These are phyloP conservation scores for Tetramorium alpestre DNA, from an alignment of 1,140 invertebrate genomes.

Conservation along the genomic window DNA sequence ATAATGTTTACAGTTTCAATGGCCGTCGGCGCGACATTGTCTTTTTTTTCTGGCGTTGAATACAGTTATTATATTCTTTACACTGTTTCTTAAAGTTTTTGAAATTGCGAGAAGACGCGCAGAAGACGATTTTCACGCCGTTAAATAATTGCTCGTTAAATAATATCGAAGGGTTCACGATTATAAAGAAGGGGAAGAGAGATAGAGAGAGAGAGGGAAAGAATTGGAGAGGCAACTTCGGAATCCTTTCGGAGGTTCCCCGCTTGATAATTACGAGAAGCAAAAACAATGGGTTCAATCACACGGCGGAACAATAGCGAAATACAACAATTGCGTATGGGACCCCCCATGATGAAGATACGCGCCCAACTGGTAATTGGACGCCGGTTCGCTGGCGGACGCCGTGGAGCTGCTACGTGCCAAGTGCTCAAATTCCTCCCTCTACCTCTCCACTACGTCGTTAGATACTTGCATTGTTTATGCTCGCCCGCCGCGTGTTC, in stretches of 20 bases:
- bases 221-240: conserved; percentile 25
- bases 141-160: not conserved
- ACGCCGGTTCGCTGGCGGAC: conserved; percentile 75
- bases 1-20: conserved; percentile 42
- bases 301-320: conserved; percentile 83
- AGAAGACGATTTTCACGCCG: not conserved
- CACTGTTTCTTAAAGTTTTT: not conserved
- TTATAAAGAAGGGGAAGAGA: not conserved
- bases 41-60: not conserved
- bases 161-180: not conserved
- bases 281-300: conserved; percentile 85
- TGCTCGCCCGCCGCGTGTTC: conserved; percentile 58
- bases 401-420: conserved; percentile 79
- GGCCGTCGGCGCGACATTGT: not conserved
- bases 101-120: not conserved
- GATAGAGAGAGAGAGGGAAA: no score
- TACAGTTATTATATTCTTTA: not conserved
- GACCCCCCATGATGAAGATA: conserved; percentile 85
- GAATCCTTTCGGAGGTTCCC: conserved; percentile 43
- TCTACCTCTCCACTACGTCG: not conserved
- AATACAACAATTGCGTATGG: conserved; percentile 85
- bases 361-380: conserved; percentile 84
- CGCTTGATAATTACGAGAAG: conserved; percentile 81
- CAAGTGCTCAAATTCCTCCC: conserved; percentile 81
- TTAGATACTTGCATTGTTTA: conserved; percentile 81